Evolutionary conservation across 2,888 invertebrate genomes (phyloP), one percentile per base, ranked within the genome.

Genomic region (Apomyelois bistriatella): DNA sequence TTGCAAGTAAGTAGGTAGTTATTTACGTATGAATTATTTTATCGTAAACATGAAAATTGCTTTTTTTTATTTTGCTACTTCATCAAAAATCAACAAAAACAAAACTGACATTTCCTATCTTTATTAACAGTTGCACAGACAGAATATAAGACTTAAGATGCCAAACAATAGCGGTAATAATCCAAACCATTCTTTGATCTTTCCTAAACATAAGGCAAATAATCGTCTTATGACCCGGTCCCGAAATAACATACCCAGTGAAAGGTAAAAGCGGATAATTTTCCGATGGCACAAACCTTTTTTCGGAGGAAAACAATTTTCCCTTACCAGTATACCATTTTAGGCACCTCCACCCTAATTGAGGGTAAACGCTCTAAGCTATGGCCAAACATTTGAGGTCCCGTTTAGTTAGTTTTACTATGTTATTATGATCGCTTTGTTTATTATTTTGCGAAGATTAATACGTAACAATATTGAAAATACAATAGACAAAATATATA

Each of bases 281-380:
- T 69, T 66, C 62, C 59, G 59, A 59, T 68, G 70, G 66, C 68
- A 62, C 65, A 69, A 76, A 75, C 76, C 78, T 78, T 76, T 72
- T n/a, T 63, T 62, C 62, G 66, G 67, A 70, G 71, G 65, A 70
- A 76, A 80, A 76, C 75, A 76, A 76, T 79, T 79, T 79, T 70
- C 76, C 68, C 40, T 71, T 66, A 71, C 70, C 53, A 62, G 58
- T 60, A 67, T 63, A 65, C 63, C 62, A 67, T 74, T 79, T 68
- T 59, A 66, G 70, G 70, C 69, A 73, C 72, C 71, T 73, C 62
- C 69, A 64, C 69, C 73, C 72, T 83, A 79, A 81, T 82, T 79
- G 76, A 66, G 70, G 67, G 72, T 75, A 75, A 78, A 68, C 68
- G 73, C 70, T 70, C 62, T 57, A 59, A 70, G 76, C 68, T 59